phyloP scores from a whole-genome alignment of 2,113 vertebrate species.

The Centropristis striata region DNA sequence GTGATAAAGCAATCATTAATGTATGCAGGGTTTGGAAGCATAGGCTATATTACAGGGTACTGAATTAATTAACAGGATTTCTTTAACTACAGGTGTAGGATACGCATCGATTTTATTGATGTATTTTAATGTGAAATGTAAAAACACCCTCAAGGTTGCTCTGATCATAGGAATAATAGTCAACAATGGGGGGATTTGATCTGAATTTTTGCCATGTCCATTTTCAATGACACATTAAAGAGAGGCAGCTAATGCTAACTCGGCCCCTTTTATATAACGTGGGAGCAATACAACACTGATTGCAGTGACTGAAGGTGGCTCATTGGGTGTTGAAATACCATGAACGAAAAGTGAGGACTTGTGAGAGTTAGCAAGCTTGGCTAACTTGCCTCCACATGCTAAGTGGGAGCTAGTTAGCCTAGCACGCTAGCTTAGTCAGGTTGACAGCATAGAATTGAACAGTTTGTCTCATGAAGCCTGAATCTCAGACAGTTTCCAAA shows the following conservation, averaged over 20 bases:
- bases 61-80: too few species aligned
- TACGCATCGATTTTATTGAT: too few species aligned
- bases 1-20: too few species aligned
- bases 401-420: not conserved
- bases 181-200: not conserved
- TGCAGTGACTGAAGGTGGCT: too few species aligned
- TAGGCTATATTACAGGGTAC: too few species aligned
- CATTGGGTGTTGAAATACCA: not conserved
- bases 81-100: too few species aligned
- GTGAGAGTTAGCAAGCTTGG: not conserved
- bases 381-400: not conserved
- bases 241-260: not conserved
- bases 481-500: too few species aligned
- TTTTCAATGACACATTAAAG: not conserved
- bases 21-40: too few species aligned
- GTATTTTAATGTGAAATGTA: too few species aligned
- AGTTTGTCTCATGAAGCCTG: too few species aligned
- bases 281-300: not conserved
- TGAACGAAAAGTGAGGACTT: not conserved
- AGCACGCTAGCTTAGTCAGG: not conserved
- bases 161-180: not conserved
- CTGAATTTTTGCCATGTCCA: not conserved
- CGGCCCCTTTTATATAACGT: not conserved
- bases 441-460: not conserved
- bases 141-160: too few species aligned